phyloP scores from a whole-genome alignment of 2,113 vertebrate species.

The Dromas ardeola region DNA sequence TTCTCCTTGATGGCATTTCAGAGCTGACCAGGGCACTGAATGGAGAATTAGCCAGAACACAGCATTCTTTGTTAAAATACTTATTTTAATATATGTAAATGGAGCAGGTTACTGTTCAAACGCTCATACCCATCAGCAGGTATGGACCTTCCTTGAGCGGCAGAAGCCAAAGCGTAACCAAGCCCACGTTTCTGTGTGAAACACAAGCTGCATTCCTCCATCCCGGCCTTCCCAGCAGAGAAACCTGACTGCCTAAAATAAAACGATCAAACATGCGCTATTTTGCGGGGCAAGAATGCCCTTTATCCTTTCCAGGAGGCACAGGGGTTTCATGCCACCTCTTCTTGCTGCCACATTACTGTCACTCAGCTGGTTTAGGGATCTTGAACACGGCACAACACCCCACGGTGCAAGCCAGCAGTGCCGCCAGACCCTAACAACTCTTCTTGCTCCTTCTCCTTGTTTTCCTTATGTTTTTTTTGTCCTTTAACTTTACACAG shows the following conservation, averaged over 20 bases:
- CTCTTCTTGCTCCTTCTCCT: neutral
- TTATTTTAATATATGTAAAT: neutral
- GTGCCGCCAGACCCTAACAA: neutral
- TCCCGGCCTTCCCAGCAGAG: neutral
- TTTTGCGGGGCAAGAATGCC: neutral
- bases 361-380: neutral
- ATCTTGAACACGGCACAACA: neutral
- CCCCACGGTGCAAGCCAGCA: neutral
- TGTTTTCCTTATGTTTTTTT: neutral
- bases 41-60: conserved; percentile 30
- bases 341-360: neutral
- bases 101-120: neutral
- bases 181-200: neutral
- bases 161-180: neutral
- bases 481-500: neutral
- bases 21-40: conserved; percentile 24
- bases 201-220: neutral
- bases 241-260: neutral
- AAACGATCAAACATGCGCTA: rapidly evolving
- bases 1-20: conserved; percentile 12
- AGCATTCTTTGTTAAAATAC: neutral
- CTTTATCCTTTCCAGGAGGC: neutral
- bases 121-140: neutral
- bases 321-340: neutral
- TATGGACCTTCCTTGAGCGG: neutral